Base-by-base conservation (phyloP, 2,888 invertebrate species). In the Leptopterna dolabrata region DNA sequence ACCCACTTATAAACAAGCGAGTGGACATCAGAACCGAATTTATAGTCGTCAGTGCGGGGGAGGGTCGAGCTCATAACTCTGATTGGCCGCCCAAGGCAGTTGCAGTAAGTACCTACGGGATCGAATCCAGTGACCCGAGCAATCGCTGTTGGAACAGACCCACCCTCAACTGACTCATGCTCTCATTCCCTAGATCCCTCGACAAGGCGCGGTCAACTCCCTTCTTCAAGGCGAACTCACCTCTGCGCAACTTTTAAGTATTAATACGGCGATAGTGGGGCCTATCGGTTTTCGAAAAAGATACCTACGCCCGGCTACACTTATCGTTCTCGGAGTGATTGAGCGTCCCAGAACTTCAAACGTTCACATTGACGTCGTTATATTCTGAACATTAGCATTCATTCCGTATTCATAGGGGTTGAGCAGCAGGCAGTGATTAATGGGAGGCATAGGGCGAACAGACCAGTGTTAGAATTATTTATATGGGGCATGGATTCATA, bases 141-240 rank as follows among this genome's bases (percentile, higher is more conserved):
- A 19, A 19, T 19, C 19, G 55, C 55, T 55, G 55, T 36, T 36
- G 4, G n/a, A 55, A 55, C 55, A 55, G 55, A 19, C 55, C 55
- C 55, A 55, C 55, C 55, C 55, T 55, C 19, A 55, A n/a, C 55
- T 55, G 55, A 55, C 55, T 55, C 55, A 55, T 55, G 55, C 55
- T 55, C 55, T 55, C 55, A 55, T 55, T 55, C 55, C 55, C 55
- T 55, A 3, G 55, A 55, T 55, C 55, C 55, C 55, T 55, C 16
- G 55, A 55, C 55, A 55, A 55, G 55, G 55, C 55, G 55, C 55
- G 55, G 55, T 55, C 55, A 55, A 55, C 55, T 55, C 55, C 55
- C 55, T 55, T 19, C n/a, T 55, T 55, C 19, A 55, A 55, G 55
- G 55, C 19, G 55, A 55, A 19, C 2, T 55, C 47, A 47, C 47